phyloP scores from a whole-genome alignment of 1,140 invertebrate species.

The Parapsyche elsis region DNA sequence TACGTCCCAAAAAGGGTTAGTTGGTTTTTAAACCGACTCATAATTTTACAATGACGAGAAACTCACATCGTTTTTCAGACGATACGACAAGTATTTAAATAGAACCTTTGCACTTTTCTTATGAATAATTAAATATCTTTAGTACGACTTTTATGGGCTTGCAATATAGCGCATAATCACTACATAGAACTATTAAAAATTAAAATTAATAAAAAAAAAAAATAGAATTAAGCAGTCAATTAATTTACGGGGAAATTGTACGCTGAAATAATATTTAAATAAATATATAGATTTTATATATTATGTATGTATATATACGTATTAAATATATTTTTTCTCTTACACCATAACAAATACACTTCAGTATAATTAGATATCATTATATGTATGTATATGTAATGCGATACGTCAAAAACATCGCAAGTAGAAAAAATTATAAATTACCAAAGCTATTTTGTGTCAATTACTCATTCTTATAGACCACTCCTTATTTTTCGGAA shows the following conservation, averaged over 20 bases:
- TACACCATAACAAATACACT: neutral
- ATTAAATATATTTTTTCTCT: slow-evolving; percentile 18
- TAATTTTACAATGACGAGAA: no score
- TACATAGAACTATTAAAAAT: neutral
- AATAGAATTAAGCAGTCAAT: slow-evolving; percentile 33
- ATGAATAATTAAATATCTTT: no score
- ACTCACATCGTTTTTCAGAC: no score
- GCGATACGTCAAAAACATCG: neutral
- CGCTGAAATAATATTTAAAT: slow-evolving; percentile 28
- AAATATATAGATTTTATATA: slow-evolving; percentile 7
- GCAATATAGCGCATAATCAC: neutral
- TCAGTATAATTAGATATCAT: no score
- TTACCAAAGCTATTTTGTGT: slow-evolving; percentile 5
- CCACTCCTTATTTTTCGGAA: slow-evolving; percentile 3
- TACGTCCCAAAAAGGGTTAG: neutral
- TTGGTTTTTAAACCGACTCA: no score
- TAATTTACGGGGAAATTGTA: slow-evolving; percentile 41
- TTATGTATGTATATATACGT: neutral
- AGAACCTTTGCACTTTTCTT: no score
- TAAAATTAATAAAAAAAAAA: neutral
- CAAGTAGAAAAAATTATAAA: neutral
- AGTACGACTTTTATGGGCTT: no score
- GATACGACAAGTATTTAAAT: no score
- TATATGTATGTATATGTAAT: no score
- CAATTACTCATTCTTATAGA: slow-evolving; percentile 7